Conservation (phyloP, 2,113 vertebrate genomes). For the Sinocyclocheilus anshuiensis region DNA sequence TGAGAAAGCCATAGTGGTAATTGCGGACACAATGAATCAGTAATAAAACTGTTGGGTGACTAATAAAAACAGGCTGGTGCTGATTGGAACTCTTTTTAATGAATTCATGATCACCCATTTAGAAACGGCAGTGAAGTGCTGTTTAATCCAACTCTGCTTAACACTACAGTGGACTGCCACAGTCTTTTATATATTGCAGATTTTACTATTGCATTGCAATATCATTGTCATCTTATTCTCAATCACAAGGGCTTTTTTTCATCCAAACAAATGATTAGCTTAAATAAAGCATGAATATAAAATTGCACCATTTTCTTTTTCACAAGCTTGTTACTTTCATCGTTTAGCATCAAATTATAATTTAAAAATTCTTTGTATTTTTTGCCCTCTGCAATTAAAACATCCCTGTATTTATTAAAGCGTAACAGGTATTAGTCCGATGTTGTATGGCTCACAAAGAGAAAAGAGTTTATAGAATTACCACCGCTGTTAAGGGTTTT, state of each 20-base stretch:
- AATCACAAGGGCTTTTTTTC: conserved; percentile 20
- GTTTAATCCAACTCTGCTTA: conserved; percentile 59
- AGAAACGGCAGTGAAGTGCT: conserved; percentile 32
- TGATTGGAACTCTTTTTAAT: conserved; percentile 70
- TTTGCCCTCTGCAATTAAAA: conserved; percentile 66
- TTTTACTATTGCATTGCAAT: conserved; percentile 5
- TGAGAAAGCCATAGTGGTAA: conserved; percentile 48
- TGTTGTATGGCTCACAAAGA: conserved; percentile 56
- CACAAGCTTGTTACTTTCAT: conserved; percentile 59
- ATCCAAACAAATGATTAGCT: conserved; percentile 63
- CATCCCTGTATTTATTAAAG: conserved; percentile 63
- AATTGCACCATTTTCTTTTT: conserved; percentile 47
- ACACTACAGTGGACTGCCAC: conserved; percentile 61
- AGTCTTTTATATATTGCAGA: conserved; percentile 45
- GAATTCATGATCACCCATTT: conserved; percentile 69
- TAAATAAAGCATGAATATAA: conserved; percentile 64
- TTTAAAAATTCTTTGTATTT: conserved; percentile 68
- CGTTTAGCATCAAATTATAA: conserved; percentile 69
- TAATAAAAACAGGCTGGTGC: conserved; percentile 64
- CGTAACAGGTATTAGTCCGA: conserved; percentile 62
- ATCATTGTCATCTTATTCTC: conserved; percentile 63
- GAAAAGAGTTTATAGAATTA: conserved; percentile 63
- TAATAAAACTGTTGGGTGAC: conserved; percentile 65
- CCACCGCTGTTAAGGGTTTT: conserved; percentile 51
- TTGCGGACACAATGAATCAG: conserved; percentile 60